Conservation (phyloP, 37 sponge, comb jelly and placozoan species). For the Ephydatia muelleri region DNA sequence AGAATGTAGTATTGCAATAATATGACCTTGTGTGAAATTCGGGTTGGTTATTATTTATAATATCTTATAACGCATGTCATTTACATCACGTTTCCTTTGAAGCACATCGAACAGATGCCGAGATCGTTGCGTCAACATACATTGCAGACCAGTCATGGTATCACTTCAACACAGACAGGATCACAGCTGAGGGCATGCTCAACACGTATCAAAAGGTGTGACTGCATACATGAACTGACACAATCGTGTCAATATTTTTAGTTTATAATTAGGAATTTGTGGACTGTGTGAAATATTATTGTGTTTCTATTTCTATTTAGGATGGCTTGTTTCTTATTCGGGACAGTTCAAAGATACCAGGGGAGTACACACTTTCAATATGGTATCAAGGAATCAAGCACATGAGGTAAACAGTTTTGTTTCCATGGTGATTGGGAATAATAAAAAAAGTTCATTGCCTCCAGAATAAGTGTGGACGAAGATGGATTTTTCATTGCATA, state of each 20-base stretch:
- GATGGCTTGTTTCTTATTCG: not conserved
- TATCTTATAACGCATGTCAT: no score
- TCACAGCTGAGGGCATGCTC: not conserved
- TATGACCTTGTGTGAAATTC: no score
- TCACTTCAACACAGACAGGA: not conserved
- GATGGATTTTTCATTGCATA: not conserved
- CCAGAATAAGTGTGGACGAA: not conserved
- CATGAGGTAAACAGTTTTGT: not conserved
- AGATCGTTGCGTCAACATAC: not conserved
- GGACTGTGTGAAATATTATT: no score
- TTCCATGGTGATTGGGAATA: not conserved
- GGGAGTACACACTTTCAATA: not conserved
- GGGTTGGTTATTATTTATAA: no score
- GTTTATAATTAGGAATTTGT: no score
- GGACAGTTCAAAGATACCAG: not conserved
- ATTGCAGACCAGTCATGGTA: not conserved
- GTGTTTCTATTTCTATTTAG: not conserved
- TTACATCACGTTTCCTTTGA: not conserved
- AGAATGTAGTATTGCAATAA: no score
- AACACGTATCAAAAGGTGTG: not conserved
- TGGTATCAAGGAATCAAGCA: not conserved
- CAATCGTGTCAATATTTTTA: no score
- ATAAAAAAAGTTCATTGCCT: not conserved
- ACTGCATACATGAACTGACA: no score
- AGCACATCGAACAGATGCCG: not conserved